phyloP scores from a whole-genome alignment of 2,797 vertebrate genomes.

The Miichthys miiuy region DNA sequence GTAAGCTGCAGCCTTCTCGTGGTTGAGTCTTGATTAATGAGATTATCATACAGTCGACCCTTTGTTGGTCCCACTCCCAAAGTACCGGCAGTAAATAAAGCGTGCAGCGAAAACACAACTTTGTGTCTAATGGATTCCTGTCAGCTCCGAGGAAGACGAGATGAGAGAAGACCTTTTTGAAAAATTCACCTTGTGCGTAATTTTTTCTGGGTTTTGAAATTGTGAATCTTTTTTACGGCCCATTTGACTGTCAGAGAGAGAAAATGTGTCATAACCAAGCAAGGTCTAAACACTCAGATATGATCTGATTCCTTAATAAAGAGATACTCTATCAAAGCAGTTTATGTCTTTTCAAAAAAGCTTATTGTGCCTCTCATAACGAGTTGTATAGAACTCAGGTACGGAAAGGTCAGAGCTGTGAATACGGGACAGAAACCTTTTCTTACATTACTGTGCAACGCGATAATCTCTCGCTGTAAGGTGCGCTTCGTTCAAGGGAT shows the following conservation, averaged over 20 bases:
- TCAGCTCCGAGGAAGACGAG: slow-evolving; percentile 12
- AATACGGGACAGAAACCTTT: background rate
- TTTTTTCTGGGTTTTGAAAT: background rate
- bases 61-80: slow-evolving; percentile 26
- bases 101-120: slow-evolving; percentile 14
- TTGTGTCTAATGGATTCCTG: slow-evolving; percentile 33
- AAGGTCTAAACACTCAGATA: slow-evolving; percentile 7
- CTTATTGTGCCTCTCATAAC: background rate
- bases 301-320: slow-evolving; percentile 9
- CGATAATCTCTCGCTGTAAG: background rate
- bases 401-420: background rate
- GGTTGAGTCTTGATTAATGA: slow-evolving; percentile 71
- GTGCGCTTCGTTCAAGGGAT: background rate
- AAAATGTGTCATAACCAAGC: background rate
- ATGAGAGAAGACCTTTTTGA: background rate
- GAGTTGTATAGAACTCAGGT: background rate
- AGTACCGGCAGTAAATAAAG: background rate
- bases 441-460: background rate
- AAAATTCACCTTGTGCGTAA: background rate
- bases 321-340: background rate
- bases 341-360: background rate
- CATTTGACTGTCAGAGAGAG: background rate
- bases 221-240: background rate
- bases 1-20: slow-evolving; percentile 46
- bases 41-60: slow-evolving; percentile 65